Evolutionary conservation across 2,113 vertebrate genomes (phyloP).

Genomic region (Clarias macrocephalus): DNA sequence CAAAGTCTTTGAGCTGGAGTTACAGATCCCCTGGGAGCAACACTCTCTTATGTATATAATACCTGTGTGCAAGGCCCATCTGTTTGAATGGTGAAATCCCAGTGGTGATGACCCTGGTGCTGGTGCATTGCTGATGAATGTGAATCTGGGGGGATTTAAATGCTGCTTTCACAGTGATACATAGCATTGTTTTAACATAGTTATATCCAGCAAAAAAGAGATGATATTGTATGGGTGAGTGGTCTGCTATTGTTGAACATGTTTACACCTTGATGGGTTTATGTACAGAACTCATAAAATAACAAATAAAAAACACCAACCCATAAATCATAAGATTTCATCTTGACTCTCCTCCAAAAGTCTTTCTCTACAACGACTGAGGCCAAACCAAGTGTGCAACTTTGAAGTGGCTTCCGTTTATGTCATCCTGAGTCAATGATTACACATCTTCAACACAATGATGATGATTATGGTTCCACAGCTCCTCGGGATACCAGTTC

Average conservation of each 20-base stretch:
- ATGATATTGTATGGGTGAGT: not conserved
- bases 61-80: conserved; percentile 73
- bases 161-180: conserved; percentile 71
- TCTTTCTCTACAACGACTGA: conserved; percentile 17
- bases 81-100: conserved; percentile 77
- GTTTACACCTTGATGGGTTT: not conserved
- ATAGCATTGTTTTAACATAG: conserved; percentile 72
- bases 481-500: conserved; percentile 67
- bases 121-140: conserved; percentile 65
- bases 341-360: not conserved
- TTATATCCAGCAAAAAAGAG: conserved; percentile 58
- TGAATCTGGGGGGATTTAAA: conserved; percentile 77
- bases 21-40: conserved; percentile 64
- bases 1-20: conserved; percentile 63
- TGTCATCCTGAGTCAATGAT: conserved; percentile 50
- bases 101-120: conserved; percentile 70
- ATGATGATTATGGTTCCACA: conserved; percentile 70
- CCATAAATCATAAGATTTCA: not conserved
- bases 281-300: not conserved
- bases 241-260: not conserved
- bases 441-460: conserved; percentile 56
- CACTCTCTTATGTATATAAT: conserved; percentile 61
- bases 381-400: conserved; percentile 29
- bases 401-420: conserved; percentile 23
- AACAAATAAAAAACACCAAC: not conserved